phyloP scores from a whole-genome alignment of 2,113 vertebrate species.

The Balaeniceps rex region DNA sequence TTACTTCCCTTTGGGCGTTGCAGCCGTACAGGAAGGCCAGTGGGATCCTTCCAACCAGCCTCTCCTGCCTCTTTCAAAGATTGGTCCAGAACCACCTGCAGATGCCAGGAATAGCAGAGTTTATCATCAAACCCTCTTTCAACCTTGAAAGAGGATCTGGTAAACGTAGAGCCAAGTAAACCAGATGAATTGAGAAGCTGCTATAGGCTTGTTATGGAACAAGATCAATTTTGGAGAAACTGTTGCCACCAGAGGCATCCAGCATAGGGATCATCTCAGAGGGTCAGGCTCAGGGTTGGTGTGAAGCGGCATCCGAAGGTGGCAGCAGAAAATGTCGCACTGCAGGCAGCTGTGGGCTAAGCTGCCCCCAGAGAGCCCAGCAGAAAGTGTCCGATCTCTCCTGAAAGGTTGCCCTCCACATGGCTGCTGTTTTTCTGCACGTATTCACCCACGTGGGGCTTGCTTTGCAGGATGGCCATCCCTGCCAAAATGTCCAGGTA shows the following conservation, averaged over 20 bases:
- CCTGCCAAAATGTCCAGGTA: neutral
- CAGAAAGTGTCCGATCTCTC: neutral
- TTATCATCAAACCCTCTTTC: neutral
- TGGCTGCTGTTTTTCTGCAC: neutral
- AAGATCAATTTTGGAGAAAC: neutral
- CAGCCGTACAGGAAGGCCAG: fast-evolving
- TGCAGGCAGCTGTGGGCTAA: neutral
- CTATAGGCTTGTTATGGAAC: neutral
- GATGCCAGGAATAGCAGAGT: neutral
- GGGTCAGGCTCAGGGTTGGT: neutral
- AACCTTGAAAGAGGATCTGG: neutral
- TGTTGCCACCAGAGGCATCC: neutral
- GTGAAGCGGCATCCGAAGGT: neutral
- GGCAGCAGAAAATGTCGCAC: neutral
- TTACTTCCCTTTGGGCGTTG: neutral
- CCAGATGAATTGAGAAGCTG: neutral
- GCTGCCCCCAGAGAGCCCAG: neutral
- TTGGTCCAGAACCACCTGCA: neutral
- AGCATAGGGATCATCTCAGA: neutral
- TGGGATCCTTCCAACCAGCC: neutral
- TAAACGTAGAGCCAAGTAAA: neutral
- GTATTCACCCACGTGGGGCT: neutral
- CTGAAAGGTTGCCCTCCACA: neutral
- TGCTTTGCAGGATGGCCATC: neutral
- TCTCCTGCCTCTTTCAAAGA: neutral